Evolutionary conservation across 2,888 invertebrate species (phyloP).

Genomic region (Parnassius orleans): DNA sequence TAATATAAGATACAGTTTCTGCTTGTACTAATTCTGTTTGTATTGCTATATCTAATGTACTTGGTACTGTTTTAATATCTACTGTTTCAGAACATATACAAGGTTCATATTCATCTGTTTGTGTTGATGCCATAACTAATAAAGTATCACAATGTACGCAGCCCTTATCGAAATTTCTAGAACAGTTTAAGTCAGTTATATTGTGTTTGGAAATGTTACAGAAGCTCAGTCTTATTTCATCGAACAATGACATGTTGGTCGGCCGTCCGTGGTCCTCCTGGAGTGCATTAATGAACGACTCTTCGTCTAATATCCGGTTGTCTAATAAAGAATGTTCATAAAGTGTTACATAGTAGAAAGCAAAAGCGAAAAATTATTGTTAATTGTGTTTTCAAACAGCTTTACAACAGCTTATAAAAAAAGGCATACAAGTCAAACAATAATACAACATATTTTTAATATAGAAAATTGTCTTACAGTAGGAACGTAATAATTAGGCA

Average conservation of each 20-base stretch:
- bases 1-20: conserved; percentile 27
- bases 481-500: too few species aligned
- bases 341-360: background rate
- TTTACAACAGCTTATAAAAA: too few species aligned
- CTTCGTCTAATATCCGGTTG: conserved; percentile 63
- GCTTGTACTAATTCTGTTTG: conserved; percentile 38
- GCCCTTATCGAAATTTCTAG: conserved; percentile 36
- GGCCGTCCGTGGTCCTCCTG: conserved; percentile 61
- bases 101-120: conserved; percentile 39
- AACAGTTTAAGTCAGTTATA: conserved; percentile 38
- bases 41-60: conserved; percentile 27
- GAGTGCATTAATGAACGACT: conserved; percentile 59
- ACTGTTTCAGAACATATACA: background rate
- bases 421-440: too few species aligned
- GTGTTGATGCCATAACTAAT: conserved; percentile 40
- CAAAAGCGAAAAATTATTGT: background rate
- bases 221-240: conserved; percentile 69
- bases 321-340: conserved; percentile 45
- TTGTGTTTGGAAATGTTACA: conserved; percentile 52
- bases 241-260: conserved; percentile 67
- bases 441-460: too few species aligned
- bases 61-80: background rate
- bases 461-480: too few species aligned
- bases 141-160: conserved; percentile 37
- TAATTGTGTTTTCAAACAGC: background rate